These are phyloP conservation scores for Muraenolepis orangiensis DNA, from an alignment of 2,797 vertebrate species.

Conservation along the genomic window DNA sequence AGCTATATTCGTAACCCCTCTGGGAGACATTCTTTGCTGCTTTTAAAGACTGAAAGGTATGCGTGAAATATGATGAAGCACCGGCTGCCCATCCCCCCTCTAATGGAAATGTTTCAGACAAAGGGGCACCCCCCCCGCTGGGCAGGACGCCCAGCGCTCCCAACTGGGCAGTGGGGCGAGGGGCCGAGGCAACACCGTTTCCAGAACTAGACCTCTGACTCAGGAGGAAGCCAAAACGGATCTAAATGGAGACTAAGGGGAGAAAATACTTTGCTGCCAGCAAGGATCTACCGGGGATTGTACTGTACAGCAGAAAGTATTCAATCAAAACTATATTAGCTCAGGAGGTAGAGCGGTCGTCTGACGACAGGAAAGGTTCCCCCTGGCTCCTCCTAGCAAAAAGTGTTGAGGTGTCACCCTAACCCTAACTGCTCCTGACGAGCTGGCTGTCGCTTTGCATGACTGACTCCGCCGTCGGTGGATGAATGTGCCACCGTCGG, in stretches of 20 bases:
- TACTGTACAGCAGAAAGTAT: conserved; percentile 12
- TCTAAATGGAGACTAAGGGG: conserved; percentile 23
- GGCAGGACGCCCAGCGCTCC: conserved; percentile 35
- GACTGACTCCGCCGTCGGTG: no score
- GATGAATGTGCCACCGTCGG: no score
- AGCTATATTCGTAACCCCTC: conserved; percentile 1
- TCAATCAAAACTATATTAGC: no score
- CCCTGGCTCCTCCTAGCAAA: no score
- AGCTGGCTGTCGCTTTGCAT: no score
- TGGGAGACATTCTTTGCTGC: conserved; percentile 7
- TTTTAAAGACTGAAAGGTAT: conserved; percentile 14
- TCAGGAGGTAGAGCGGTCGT: no score
- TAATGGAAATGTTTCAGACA: conserved; percentile 33
- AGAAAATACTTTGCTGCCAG: conserved; percentile 16
- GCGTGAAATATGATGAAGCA: conserved; percentile 5
- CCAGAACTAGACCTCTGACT: conserved; percentile 34
- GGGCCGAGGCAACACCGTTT: conserved; percentile 22
- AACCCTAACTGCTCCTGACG: no score
- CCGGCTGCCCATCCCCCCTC: background rate
- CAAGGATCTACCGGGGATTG: conserved; percentile 31
- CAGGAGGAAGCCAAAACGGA: conserved; percentile 33
- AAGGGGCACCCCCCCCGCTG: conserved; percentile 41
- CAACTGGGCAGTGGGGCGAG: conserved; percentile 37
- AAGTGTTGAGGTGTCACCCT: no score
- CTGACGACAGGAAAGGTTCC: no score